These are phyloP conservation scores for Florisuga fusca DNA, from an alignment of 2,797 vertebrate genomes.

Conservation along the genomic window DNA sequence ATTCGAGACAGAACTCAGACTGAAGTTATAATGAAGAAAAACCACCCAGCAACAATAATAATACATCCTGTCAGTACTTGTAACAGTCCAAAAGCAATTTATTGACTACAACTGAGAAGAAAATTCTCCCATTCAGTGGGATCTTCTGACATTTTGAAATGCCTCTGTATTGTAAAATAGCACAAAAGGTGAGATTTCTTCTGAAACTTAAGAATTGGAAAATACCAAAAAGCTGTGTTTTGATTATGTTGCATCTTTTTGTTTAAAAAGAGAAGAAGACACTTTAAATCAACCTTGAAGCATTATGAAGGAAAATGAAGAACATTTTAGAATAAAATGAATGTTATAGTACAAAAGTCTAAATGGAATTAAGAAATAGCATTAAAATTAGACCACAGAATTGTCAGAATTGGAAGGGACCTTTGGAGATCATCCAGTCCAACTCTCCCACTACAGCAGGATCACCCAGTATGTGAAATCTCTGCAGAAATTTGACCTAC, in stretches of 20 bases:
- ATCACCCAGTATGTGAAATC: background rate
- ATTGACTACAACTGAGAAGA: background rate
- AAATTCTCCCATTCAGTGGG: background rate
- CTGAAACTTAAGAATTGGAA: background rate
- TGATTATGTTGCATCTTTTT: background rate
- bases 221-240: background rate
- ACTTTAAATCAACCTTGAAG: background rate
- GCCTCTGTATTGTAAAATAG: background rate
- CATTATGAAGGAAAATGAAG: background rate
- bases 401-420: no score
- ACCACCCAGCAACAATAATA: slow-evolving; percentile 5
- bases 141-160: slow-evolving; percentile 4
- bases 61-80: background rate
- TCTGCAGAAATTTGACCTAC: background rate
- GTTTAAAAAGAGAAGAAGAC: background rate
- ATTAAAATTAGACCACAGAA: background rate
- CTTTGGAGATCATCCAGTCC: no score
- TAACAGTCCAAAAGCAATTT: slow-evolving; percentile 37
- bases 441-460: no score
- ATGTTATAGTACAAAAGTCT: background rate
- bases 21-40: slow-evolving; percentile 22
- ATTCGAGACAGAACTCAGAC: background rate
- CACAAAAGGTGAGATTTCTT: background rate
- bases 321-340: background rate
- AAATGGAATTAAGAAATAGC: background rate